Evolutionary conservation across 53 echinoderm and acorn worm genomes (phyloP).

Genomic region (Paelopatides confundens): DNA sequence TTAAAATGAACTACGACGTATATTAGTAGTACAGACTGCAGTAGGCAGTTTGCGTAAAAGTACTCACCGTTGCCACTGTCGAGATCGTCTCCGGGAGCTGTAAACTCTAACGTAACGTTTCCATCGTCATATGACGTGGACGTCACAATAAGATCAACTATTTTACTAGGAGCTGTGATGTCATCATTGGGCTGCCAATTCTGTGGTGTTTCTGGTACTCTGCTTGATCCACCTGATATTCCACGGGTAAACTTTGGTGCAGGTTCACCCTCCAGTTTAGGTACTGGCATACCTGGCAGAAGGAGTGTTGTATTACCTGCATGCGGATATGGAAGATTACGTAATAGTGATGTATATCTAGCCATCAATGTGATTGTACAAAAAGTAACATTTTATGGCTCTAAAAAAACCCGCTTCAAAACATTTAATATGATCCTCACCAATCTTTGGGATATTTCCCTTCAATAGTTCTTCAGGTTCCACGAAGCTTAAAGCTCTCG

Average conservation of each 20-base stretch:
- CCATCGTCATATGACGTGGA: neutral
- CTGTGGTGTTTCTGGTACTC: conserved; percentile 43
- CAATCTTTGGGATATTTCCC: conserved; percentile 5
- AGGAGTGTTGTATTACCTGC: conserved; percentile 49
- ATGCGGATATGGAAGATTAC: too few species aligned
- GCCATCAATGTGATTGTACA: too few species aligned
- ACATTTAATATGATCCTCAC: too few species aligned
- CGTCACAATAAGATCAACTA: neutral
- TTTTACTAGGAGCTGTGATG: neutral
- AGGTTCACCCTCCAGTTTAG: conserved; percentile 50
- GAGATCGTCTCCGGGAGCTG: conserved; percentile 6
- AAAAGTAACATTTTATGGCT: too few species aligned
- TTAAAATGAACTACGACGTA: too few species aligned
- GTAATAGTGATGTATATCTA: too few species aligned
- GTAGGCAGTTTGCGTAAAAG: too few species aligned
- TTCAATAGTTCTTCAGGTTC: conserved; percentile 12
- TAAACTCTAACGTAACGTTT: neutral
- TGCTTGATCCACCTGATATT: conserved; percentile 70
- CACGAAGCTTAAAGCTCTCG: neutral
- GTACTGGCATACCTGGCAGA: conserved; percentile 54
- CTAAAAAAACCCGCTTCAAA: too few species aligned
- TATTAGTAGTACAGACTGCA: too few species aligned
- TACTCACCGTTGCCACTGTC: neutral
- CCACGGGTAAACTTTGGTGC: conserved; percentile 70
- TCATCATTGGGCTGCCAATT: conserved; percentile 47